Conservation (phyloP, 37 sponge, comb jelly and placozoan species). For the Dysidea cf. avara region DNA sequence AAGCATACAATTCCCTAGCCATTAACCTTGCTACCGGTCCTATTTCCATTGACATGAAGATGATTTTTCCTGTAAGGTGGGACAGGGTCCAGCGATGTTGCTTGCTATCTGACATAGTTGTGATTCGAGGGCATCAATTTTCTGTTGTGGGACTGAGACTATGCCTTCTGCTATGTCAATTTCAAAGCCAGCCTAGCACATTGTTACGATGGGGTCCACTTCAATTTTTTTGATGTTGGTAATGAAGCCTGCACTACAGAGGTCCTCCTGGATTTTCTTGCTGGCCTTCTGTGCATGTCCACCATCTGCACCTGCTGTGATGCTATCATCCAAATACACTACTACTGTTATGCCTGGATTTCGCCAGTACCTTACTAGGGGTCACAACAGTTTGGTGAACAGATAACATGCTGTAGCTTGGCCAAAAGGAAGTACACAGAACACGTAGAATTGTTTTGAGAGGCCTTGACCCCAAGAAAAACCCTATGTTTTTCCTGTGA, state of each 20-base stretch:
- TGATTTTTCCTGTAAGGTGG: too few species aligned
- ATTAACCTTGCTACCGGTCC: conserved; percentile 28
- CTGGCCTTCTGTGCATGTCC: neutral
- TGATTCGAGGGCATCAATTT: neutral
- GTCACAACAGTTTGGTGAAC: conserved; percentile 6
- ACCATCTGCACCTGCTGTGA: neutral
- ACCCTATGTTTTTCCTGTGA: neutral
- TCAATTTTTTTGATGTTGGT: neutral
- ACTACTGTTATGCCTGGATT: neutral
- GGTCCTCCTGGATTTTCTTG: neutral
- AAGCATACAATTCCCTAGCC: conserved; percentile 20
- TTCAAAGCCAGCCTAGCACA: conserved; percentile 11
- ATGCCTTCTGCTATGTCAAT: neutral
- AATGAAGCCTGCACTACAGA: conserved; percentile 5
- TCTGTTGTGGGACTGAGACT: neutral
- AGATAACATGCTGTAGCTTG: conserved; percentile 3
- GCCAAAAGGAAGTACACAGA: conserved; percentile 18
- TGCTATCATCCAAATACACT: conserved; percentile 22
- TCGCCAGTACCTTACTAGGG: neutral
- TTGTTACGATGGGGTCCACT: neutral
- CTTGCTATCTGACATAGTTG: neutral
- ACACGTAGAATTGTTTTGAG: neutral
- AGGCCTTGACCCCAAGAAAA: neutral
- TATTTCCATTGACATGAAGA: conserved; percentile 10
- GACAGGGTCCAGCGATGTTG: too few species aligned